Conservation (phyloP, 2,113 vertebrate genomes). For the Stegastes partitus region DNA sequence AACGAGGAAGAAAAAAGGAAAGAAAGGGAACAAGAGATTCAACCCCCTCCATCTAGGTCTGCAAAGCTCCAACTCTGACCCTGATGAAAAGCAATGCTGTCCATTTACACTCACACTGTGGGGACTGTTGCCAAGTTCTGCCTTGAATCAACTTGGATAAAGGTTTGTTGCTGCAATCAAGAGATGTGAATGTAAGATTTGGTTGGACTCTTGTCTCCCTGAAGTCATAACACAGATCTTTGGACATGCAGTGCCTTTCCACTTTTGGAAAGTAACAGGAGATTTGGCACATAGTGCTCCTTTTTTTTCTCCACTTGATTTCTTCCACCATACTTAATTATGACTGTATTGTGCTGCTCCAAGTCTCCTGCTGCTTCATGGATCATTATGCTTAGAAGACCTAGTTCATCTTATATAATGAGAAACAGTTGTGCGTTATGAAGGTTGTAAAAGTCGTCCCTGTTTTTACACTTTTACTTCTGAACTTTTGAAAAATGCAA, state of each 20-base stretch:
- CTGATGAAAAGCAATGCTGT: conserved; percentile 18
- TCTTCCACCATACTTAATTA: neutral
- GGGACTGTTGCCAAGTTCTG: conserved; percentile 31
- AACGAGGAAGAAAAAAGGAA: neutral
- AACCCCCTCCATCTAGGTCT: neutral
- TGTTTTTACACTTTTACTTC: conserved; percentile 31
- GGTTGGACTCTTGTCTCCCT: neutral
- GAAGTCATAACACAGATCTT: conserved; percentile 14
- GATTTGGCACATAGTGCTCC: neutral
- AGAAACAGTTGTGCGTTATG: conserved; percentile 37
- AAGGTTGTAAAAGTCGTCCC: conserved; percentile 11
- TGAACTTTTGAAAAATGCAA: conserved; percentile 18
- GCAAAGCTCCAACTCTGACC: conserved; percentile 13
- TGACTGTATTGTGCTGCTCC: conserved; percentile 8
- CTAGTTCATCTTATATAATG: conserved; percentile 33
- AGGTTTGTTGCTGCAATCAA: conserved; percentile 49
- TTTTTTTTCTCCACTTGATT: neutral
- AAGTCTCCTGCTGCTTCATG: conserved; percentile 22
- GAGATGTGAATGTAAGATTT: conserved; percentile 40
- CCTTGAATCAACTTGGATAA: conserved; percentile 19
- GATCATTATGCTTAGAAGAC: conserved; percentile 21
- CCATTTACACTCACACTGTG: neutral
- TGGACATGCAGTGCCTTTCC: conserved; percentile 30
- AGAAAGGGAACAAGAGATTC: too few species aligned
- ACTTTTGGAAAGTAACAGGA: conserved; percentile 37